A percentile compares a stretch with the other conserved stretches of the same genome.
phyloP scores from a whole-genome alignment of 2,888 invertebrate species.

The Euzophera pinguis region DNA sequence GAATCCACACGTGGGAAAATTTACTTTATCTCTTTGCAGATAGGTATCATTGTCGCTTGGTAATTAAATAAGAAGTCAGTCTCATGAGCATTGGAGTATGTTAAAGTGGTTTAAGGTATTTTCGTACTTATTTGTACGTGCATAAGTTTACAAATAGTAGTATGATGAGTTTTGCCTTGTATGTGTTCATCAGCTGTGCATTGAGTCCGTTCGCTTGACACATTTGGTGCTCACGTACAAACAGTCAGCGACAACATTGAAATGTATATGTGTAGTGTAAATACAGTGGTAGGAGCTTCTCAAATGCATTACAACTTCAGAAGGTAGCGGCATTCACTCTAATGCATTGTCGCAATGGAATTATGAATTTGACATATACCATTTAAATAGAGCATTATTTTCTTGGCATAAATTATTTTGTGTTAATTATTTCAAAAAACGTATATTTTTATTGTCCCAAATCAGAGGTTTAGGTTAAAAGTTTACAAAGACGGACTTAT shows the following conservation, averaged over 20 bases:
- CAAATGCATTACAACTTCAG: not conserved
- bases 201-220: constrained; percentile 17
- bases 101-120: constrained; percentile 20
- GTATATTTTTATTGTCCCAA: no score
- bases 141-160: constrained; percentile 13
- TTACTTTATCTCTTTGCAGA: constrained; percentile 17
- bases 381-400: no score
- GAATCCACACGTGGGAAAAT: constrained; percentile 21
- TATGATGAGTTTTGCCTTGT: constrained; percentile 13
- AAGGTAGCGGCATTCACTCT: not conserved
- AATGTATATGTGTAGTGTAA: not conserved
- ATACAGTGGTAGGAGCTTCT: not conserved
- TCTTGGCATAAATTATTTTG: no score
- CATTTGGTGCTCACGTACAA: constrained; percentile 16
- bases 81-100: constrained; percentile 17
- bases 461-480: no score
- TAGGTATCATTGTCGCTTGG: constrained; percentile 22
- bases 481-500: no score
- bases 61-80: constrained; percentile 24
- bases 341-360: no score
- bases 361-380: no score
- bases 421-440: no score
- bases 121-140: constrained; percentile 22
- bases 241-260: not conserved
- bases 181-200: constrained; percentile 21